Evolutionary conservation across 2,113 vertebrate species (phyloP).

Genomic region (Phylloscopus whistleri): DNA sequence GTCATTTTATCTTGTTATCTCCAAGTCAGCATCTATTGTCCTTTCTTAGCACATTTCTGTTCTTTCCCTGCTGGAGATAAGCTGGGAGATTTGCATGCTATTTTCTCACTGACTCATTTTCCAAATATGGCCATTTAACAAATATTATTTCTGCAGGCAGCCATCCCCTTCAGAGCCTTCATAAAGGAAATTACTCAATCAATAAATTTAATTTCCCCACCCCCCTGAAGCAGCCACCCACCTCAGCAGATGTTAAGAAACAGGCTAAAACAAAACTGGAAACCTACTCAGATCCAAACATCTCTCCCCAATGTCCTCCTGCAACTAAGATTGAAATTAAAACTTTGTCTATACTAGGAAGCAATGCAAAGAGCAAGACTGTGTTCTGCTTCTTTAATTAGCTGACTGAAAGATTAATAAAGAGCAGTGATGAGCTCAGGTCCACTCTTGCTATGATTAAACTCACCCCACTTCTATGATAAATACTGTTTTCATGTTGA

Average conservation of each 20-base stretch:
- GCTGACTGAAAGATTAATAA: background rate
- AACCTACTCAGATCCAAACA: background rate
- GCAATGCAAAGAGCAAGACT: background rate
- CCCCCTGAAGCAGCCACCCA: slow-evolving; percentile 34
- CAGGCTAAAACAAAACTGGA: slow-evolving; percentile 25
- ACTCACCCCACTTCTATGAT: background rate
- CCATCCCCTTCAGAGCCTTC: slow-evolving; percentile 19
- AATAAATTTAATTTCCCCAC: slow-evolving; percentile 43
- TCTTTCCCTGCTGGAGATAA: slow-evolving; percentile 24
- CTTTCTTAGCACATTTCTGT: background rate
- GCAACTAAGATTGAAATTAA: background rate
- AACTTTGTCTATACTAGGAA: background rate
- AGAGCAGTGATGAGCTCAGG: background rate
- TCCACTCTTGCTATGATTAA: background rate
- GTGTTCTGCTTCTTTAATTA: background rate
- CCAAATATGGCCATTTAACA: slow-evolving; percentile 41
- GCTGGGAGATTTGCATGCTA: slow-evolving; percentile 21
- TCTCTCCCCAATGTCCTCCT: background rate
- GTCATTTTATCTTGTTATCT: background rate
- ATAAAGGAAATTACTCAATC: slow-evolving; percentile 61
- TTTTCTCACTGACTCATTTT: slow-evolving; percentile 56
- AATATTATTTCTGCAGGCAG: slow-evolving; percentile 48
- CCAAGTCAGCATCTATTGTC: background rate
- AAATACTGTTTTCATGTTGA: background rate
- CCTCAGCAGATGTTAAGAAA: slow-evolving; percentile 42